phyloP scores from a whole-genome alignment of 2,797 vertebrate species.

The Setipinna tenuifilis region DNA sequence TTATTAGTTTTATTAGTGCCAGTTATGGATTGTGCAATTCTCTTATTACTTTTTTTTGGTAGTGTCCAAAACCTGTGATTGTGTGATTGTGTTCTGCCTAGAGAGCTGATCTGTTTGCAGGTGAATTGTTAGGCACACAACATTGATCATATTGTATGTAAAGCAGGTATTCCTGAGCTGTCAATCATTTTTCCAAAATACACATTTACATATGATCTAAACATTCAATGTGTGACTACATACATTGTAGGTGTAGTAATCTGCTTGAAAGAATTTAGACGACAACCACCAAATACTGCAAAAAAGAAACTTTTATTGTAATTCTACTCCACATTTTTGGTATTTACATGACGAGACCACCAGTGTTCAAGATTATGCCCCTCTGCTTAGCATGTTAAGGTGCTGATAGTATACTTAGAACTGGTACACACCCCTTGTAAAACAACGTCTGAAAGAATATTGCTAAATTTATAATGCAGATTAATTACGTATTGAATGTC shows the following conservation, averaged over 20 bases:
- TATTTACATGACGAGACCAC: constrained; percentile 17
- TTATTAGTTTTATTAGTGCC: not conserved
- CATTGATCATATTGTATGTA: not conserved
- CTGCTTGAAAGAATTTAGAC: not conserved
- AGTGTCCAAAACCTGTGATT: not conserved
- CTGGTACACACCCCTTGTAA: constrained; percentile 8
- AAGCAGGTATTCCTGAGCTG: not conserved
- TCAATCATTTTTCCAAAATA: constrained; percentile 49
- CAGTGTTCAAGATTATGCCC: not conserved
- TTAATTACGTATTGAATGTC: not conserved
- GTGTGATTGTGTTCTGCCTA: not conserved
- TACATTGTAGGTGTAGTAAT: not conserved
- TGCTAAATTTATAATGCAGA: constrained; percentile 4
- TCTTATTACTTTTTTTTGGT: not conserved
- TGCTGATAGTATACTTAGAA: not conserved
- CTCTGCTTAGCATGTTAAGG: not conserved
- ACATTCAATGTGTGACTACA: not conserved
- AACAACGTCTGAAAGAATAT: constrained; percentile 19
- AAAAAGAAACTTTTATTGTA: constrained; percentile 24
- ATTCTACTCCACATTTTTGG: not conserved
- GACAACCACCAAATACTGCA: constrained; percentile 17
- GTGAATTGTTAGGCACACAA: not conserved
- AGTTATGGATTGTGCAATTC: constrained; percentile 5
- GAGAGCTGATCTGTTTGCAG: not conserved
- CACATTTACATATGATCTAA: constrained; percentile 28